phyloP scores from a whole-genome alignment of 92 coral and sea anemone genomes.

The Nematostella vectensis region DNA sequence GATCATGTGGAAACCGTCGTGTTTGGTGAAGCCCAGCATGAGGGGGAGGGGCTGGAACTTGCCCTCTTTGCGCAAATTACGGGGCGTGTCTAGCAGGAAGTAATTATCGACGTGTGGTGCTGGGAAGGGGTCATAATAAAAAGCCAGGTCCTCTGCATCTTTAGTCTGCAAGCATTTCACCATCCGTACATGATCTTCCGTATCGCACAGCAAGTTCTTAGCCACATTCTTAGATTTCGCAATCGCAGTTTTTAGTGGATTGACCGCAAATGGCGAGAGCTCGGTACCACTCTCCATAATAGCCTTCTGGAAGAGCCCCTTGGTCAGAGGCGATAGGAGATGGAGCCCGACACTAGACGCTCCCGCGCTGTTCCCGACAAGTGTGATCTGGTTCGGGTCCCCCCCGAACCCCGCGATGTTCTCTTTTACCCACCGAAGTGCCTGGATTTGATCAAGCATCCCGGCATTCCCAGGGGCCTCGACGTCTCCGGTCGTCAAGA shows the following conservation, averaged over 20 bases:
- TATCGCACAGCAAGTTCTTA: conserved; percentile 41
- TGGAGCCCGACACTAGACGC: conserved; percentile 94
- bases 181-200: conserved; percentile 14
- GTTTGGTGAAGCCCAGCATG: conserved; percentile 59
- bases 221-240: conserved; percentile 26
- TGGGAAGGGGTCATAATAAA: conserved; percentile 8
- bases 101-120: conserved; percentile 56
- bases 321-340: conserved; percentile 51
- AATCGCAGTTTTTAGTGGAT: conserved; percentile 43
- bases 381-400: conserved; percentile 64
- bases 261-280: conserved; percentile 74
- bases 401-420: conserved; percentile 75
- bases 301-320: conserved; percentile 76
- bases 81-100: conserved; percentile 52
- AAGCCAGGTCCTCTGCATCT: conserved; percentile 28
- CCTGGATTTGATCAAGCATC: conserved; percentile 78
- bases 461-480: conserved; percentile 65
- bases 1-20: conserved; percentile 47
- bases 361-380: conserved; percentile 90
- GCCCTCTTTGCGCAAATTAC: conserved; percentile 37
- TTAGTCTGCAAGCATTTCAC: conserved; percentile 46
- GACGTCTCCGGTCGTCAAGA: conserved; percentile 48
- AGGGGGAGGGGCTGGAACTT: conserved; percentile 38
- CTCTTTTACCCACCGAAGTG: conserved; percentile 69
- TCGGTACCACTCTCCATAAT: conserved; percentile 82